These are phyloP conservation scores for Numenius arquata DNA, from an alignment of 2,113 vertebrate genomes.

Conservation along the genomic window DNA sequence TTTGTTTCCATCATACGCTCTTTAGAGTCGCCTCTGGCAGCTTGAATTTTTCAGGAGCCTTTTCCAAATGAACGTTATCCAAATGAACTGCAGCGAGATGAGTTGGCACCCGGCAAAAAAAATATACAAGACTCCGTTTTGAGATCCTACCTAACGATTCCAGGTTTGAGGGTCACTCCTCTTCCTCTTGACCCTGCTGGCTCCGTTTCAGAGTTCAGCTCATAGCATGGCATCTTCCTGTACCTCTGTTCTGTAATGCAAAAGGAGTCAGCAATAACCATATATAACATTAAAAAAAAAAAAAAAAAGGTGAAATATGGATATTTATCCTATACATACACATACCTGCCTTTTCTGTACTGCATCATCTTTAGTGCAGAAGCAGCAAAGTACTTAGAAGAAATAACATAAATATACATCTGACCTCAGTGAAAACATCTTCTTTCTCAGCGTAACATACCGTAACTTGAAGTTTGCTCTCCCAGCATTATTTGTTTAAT, in stretches of 20 bases:
- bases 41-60: slow-evolving; percentile 3
- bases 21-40: slow-evolving; percentile 37
- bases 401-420: slow-evolving; percentile 43
- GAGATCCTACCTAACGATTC: neutral
- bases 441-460: slow-evolving; percentile 51
- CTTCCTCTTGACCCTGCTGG: neutral
- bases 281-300: neutral
- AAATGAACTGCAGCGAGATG: neutral
- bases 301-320: neutral
- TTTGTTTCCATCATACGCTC: slow-evolving; percentile 50
- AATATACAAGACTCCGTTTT: rapidly evolving
- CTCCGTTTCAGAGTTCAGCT: neutral
- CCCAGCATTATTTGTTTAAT: slow-evolving; percentile 85
- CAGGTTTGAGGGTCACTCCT: neutral
- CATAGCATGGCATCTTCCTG: neutral
- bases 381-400: slow-evolving; percentile 46
- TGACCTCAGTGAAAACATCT: slow-evolving; percentile 57
- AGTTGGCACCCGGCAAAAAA: neutral
- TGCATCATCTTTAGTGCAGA: neutral
- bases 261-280: neutral
- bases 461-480: slow-evolving; percentile 76
- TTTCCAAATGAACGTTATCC: neutral
- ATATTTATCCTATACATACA: neutral
- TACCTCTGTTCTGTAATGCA: neutral
- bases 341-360: neutral